Conservation (phyloP, 2,113 vertebrate species). For the Cisticola juncidis region DNA sequence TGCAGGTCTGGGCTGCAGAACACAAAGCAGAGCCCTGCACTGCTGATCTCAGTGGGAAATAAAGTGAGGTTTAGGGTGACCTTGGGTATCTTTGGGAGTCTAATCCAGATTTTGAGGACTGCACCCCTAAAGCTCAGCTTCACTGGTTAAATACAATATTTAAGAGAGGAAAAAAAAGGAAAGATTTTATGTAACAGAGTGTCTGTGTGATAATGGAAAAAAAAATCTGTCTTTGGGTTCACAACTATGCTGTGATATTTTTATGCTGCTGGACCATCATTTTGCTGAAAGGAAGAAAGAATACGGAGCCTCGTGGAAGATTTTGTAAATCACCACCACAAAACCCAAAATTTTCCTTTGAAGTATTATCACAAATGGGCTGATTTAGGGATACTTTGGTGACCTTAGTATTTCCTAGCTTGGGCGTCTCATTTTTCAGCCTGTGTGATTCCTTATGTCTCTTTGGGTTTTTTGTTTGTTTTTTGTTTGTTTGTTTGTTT, state of each 20-base stretch:
- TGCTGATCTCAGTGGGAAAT: neutral
- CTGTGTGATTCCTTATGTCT: fast-evolving
- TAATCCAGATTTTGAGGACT: neutral
- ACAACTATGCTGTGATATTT: fast-evolving
- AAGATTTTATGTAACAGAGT: neutral
- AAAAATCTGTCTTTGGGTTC: neutral
- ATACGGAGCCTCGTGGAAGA: neutral
- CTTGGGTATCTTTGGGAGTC: neutral
- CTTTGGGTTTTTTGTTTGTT: no score
- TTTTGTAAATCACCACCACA: neutral
- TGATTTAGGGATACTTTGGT: neutral
- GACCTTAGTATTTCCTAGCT: neutral
- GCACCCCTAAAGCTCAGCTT: neutral
- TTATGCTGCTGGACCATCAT: neutral
- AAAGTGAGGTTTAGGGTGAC: neutral
- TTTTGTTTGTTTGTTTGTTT: no score
- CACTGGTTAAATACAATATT: neutral
- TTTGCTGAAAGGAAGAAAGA: neutral
- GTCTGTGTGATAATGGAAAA: neutral
- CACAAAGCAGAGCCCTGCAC: neutral
- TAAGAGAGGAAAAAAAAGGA: neutral
- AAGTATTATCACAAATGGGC: neutral
- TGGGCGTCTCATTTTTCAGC: neutral
- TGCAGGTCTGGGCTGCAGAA: neutral
- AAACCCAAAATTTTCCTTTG: neutral